These are phyloP conservation scores for Corbicula japonica DNA, from an alignment of 2,888 invertebrate species.

Conservation along the genomic window DNA sequence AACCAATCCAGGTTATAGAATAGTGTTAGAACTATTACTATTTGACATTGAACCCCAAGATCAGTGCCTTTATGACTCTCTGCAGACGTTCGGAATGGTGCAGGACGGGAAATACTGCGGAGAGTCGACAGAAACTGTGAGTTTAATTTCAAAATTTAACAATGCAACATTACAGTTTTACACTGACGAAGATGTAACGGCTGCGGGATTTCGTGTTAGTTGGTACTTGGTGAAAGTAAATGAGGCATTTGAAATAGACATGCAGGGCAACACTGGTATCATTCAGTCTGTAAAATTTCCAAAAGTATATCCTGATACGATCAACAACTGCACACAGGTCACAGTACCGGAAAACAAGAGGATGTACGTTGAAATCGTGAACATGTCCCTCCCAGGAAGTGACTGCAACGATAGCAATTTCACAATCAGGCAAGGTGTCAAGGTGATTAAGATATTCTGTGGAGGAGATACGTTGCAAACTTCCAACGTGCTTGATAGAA, in stretches of 20 bases:
- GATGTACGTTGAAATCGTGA: conserved; percentile 3
- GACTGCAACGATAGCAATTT: conserved; percentile 6
- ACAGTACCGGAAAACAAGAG: conserved; percentile 81
- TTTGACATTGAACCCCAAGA: conserved; percentile 67
- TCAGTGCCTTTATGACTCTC: conserved; percentile 70
- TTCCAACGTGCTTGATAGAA: neutral
- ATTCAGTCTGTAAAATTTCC: conserved; percentile 92
- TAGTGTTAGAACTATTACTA: conserved; percentile 51
- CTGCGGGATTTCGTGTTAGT: conserved; percentile 58
- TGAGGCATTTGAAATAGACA: conserved; percentile 3
- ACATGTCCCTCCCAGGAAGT: conserved; percentile 1
- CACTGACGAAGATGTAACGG: conserved; percentile 62
- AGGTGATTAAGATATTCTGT: conserved; percentile 11
- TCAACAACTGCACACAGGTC: conserved; percentile 91
- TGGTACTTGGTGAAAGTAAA: conserved; percentile 46
- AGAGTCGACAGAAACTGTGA: neutral
- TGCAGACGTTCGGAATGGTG: conserved; percentile 48
- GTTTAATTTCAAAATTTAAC: conserved; percentile 46
- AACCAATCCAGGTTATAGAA: conserved; percentile 31
- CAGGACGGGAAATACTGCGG: conserved; percentile 53
- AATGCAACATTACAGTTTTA: conserved; percentile 51
- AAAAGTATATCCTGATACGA: conserved; percentile 90
- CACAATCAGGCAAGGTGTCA: neutral
- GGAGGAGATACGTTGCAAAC: conserved; percentile 1
- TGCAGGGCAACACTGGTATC: conserved; percentile 87